A percentile compares a stretch with the other conserved stretches of the same genome.
These are phyloP conservation scores for Caloenas nicobarica DNA, from an alignment of 2,113 vertebrate genomes.

Conservation along the genomic window DNA sequence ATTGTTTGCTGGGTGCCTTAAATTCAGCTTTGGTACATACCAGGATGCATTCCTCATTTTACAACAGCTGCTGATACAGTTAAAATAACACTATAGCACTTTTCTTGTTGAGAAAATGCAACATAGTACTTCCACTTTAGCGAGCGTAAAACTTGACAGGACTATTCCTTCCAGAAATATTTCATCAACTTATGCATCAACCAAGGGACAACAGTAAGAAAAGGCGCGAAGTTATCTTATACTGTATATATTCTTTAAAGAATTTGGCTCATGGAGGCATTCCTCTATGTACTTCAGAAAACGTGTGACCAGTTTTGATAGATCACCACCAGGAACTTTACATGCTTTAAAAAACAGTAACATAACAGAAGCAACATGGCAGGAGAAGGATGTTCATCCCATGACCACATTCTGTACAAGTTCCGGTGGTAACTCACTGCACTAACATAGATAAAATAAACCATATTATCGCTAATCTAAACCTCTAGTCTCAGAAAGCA, in stretches of 20 bases:
- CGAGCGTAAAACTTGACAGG: neutral
- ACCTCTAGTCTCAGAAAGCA: neutral
- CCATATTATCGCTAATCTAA: neutral
- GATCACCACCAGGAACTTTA: neutral
- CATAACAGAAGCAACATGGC: neutral
- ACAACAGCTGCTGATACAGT: neutral
- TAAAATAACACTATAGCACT: neutral
- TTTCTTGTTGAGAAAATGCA: neutral
- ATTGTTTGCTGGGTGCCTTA: neutral
- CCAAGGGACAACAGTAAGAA: neutral
- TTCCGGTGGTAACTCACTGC: neutral
- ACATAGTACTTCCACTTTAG: neutral
- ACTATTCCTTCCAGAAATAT: slow-evolving; percentile 11
- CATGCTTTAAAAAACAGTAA: neutral
- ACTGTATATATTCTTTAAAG: neutral
- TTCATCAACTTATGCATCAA: neutral
- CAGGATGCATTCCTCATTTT: neutral
- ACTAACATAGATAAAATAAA: neutral
- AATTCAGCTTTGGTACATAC: neutral
- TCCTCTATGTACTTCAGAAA: neutral
- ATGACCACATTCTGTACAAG: neutral
- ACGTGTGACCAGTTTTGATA: neutral
- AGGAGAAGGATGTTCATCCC: neutral
- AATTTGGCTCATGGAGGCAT: neutral
- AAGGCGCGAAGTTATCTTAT: neutral